These are phyloP conservation scores for Merops nubicus DNA, from an alignment of 2,113 vertebrate genomes.

Conservation along the genomic window DNA sequence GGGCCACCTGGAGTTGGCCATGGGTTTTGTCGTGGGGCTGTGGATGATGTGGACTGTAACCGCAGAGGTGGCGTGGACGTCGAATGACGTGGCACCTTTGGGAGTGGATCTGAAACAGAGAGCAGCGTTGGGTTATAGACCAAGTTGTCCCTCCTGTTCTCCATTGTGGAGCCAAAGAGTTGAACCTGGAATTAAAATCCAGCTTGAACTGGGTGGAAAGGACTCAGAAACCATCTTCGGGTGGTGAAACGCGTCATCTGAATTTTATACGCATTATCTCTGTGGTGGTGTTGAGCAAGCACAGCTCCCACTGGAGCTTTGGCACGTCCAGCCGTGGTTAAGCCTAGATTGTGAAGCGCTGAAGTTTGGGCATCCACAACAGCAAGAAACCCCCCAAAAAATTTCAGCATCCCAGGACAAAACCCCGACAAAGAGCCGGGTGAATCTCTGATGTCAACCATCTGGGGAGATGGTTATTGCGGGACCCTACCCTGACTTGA, in stretches of 20 bases:
- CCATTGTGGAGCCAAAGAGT: not conserved
- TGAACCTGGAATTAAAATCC: conserved; percentile 1
- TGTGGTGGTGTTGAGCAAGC: not conserved
- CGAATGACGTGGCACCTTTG: conserved; percentile 32
- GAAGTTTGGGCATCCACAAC: not conserved
- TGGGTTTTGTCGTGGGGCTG: conserved; percentile 3
- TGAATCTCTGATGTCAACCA: not conserved
- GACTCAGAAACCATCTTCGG: not conserved
- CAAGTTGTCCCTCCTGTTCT: not conserved
- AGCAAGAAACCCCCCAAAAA: not conserved
- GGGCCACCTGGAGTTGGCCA: conserved; percentile 50
- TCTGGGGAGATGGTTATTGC: accelerated
- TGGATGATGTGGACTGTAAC: conserved; percentile 55
- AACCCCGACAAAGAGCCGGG: not conserved
- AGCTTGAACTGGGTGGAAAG: not conserved
- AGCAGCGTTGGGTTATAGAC: not conserved
- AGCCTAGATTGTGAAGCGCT: not conserved
- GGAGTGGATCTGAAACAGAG: conserved; percentile 68
- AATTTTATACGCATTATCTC: not conserved
- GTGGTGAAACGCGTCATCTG: not conserved
- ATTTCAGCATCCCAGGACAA: not conserved
- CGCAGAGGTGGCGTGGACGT: conserved; percentile 45
- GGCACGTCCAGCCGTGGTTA: not conserved
- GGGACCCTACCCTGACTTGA: not conserved
- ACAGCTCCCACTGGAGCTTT: not conserved